Evolutionary conservation across 2,888 invertebrate species (phyloP), one percentile per base, ranked within the genome.

Genomic region (Aromia moschata): DNA sequence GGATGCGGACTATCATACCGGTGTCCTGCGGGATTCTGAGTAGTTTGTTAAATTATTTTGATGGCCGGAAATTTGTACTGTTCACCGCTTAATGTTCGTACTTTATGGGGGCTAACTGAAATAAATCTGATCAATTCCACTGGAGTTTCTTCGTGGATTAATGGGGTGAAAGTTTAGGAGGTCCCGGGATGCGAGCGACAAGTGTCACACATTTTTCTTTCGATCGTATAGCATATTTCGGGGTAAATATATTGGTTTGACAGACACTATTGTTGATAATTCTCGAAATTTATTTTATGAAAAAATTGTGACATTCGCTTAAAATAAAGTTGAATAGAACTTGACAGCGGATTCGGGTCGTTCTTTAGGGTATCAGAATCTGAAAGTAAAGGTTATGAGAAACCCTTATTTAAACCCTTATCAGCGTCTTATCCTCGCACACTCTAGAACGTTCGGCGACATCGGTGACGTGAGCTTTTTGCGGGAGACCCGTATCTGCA

Each of bases 381-480:
- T n/a, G n/a, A n/a, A n/a, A n/a, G n/a, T n/a, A n/a, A n/a, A n/a
- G n/a, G n/a, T n/a, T n/a, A n/a, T n/a, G n/a, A n/a, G n/a, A n/a
- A n/a, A n/a, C n/a, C n/a, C 25, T 18, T 11, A 51, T 41, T 17
- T 15, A 16, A 10, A 40, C 52, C 41, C 52, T 40, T 41, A 41
- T 52, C 52, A 52, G 31, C 52, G 17, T 11, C 16, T 41, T 52
- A 40, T 41, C 31, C 31, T n/a, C n/a, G 15, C 40, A 43, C 36
- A 53, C 44, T 49, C 31, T 47, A 41, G 15, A 33, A 15, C 37
- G 52, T 11, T 40, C 58, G 38, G 43, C 58, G 38, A 25, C 38
- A 59, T 55, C 25, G 25, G 20, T 41, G 40, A 58, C 58, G 64
- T 61, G 61, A 56, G 49, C 52, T 60, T 64, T 59, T 58, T 60